Base-by-base conservation (phyloP, 2,888 invertebrate genomes). In the Thecophora atra region DNA sequence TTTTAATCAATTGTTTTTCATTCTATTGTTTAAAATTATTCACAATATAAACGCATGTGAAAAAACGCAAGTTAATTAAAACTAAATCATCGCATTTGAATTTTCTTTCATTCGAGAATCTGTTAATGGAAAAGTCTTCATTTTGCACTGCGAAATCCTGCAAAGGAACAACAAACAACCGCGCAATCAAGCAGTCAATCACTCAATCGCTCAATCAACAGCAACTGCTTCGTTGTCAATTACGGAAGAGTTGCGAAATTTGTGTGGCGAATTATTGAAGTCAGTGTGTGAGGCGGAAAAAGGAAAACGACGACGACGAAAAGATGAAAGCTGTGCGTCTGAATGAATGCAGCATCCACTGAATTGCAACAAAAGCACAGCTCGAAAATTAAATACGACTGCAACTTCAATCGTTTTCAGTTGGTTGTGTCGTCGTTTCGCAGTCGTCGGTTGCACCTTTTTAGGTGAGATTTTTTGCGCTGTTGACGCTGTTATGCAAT, bases 401-500 rank as follows among this genome's bases (percentile, higher is more conserved):
- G 58, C 58, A 21, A 56, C 11, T 42, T 42, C 42, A 4, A n/a
- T n/a, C 13, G 30, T 63, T 63, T 63, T 63, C 21, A 19, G n/a
- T n/a, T 30, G 5, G 8, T 17, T 8, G 2, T 64, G 17, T 21
- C 5, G 13, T 64, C 5, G 42, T 44, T 64, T 37, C 37, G 7
- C 11, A 8, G 3, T 37, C 11, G 37, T 37, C 11, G 37, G 37
- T n/a, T 1, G 37, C 11, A 8, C 11, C 37, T 37, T 6, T 37
- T 37, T 37, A 37, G 1, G n/a, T n/a, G n/a, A n/a, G n/a, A n/a
- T 37, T 37, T 2, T 37, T 37, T 11, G 37, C 6, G 42, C n/a
- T 8, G 65, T 51, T 28, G 1, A 47, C 17, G 4, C 7, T 17
- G 24, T 70, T 70, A 70, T 63, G 70, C 21, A 70, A 70, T 30